phyloP scores from a whole-genome alignment of 2,888 invertebrate genomes.

The Sphaerophoria taeniata region DNA sequence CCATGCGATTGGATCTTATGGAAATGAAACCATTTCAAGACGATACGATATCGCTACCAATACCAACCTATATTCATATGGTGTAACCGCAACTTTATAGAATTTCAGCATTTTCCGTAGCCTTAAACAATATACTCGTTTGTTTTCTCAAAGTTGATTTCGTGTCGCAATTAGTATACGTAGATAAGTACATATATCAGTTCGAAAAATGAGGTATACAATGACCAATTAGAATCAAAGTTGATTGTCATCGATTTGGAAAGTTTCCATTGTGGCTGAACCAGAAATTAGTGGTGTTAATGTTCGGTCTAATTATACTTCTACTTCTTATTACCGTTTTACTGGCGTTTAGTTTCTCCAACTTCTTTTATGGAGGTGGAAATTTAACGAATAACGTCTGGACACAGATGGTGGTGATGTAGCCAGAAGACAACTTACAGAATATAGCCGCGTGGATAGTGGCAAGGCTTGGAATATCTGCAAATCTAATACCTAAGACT shows the following conservation, averaged over 20 bases:
- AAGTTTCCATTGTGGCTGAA: conserved; percentile 30
- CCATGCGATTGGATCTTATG: background rate
- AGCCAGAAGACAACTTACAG: no score
- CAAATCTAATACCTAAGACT: no score
- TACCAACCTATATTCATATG: conserved; percentile 6
- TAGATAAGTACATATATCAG: background rate
- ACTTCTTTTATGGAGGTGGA: no score
- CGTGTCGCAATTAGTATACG: background rate
- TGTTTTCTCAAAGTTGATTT: conserved; percentile 7
- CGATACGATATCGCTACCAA: conserved; percentile 16
- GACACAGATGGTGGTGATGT: no score
- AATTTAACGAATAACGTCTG: no score
- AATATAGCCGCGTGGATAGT: no score
- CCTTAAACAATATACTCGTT: conserved; percentile 7
- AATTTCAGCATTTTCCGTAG: conserved; percentile 39
- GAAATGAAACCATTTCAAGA: conserved; percentile 15
- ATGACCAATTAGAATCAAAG: conserved; percentile 27
- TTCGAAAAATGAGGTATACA: background rate
- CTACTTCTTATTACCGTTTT: background rate
- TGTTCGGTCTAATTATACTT: background rate
- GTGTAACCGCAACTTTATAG: conserved; percentile 51
- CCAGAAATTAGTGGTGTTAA: conserved; percentile 6
- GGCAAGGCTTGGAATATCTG: no score
- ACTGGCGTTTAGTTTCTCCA: no score
- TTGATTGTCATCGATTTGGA: conserved; percentile 41